Percentiles rank a stretch among this genome's conserved stretches.
Evolutionary conservation across 1,140 invertebrate species (phyloP).

Genomic region (Mizuhopecten yessoensis): DNA sequence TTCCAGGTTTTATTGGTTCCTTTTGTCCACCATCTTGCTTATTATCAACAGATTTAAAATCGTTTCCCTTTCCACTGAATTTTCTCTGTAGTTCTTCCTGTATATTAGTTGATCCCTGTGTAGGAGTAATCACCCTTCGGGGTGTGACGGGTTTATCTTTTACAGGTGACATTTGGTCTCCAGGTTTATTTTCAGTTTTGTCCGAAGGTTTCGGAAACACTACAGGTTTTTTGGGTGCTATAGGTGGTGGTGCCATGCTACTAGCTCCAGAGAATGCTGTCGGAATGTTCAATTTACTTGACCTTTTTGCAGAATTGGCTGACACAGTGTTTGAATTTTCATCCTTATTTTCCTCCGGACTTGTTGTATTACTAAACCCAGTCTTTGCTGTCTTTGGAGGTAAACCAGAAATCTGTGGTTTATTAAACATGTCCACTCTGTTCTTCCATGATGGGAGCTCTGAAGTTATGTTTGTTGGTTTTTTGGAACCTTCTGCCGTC

Average conservation of each 20-base stretch:
- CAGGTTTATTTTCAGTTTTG: not conserved
- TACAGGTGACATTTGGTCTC: not conserved
- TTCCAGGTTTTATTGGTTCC: not conserved
- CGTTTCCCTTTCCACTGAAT: constrained; percentile 10
- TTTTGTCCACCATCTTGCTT: not conserved
- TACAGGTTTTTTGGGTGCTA: not conserved
- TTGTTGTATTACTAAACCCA: not conserved
- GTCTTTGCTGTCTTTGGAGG: constrained; percentile 36
- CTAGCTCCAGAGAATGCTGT: constrained; percentile 34
- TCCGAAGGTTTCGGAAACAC: not conserved
- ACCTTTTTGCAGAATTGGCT: not conserved
- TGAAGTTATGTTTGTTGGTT: not conserved
- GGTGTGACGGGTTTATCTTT: not conserved
- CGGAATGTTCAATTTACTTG: constrained; percentile 53
- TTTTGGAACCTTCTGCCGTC: not conserved
- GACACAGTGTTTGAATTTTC: constrained; percentile 45
- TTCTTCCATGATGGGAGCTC: not conserved
- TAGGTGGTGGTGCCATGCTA: not conserved
- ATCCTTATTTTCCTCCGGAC: constrained; percentile 42
- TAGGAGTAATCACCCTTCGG: not conserved
- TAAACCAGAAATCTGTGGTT: not conserved
- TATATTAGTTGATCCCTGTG: not conserved
- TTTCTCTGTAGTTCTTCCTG: not conserved
- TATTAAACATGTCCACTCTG: constrained; percentile 17
- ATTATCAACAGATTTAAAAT: not conserved